Conservation (phyloP, 2,888 invertebrate genomes). For the Leptothorax acervorum region DNA sequence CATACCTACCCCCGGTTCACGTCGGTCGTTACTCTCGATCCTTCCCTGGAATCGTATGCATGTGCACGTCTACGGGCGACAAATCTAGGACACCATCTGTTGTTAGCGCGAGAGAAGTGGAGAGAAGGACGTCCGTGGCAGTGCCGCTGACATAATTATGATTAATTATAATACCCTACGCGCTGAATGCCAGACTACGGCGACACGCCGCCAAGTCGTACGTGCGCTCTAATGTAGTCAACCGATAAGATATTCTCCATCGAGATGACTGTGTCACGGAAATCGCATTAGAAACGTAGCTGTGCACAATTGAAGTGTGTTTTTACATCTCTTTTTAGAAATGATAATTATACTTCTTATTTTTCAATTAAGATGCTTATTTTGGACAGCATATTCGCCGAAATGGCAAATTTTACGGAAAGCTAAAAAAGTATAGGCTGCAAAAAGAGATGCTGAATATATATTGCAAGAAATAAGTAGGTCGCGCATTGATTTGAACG, state of each 20-base stretch:
- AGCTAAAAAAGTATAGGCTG: neutral
- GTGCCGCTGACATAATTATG: slow-evolving; percentile 77
- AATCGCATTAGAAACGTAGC: neutral
- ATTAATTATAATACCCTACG: slow-evolving; percentile 75
- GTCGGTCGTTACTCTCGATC: slow-evolving; percentile 33
- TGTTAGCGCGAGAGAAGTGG: slow-evolving; percentile 61
- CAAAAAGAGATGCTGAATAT: neutral
- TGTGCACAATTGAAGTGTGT: neutral
- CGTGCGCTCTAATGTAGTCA: slow-evolving; percentile 45
- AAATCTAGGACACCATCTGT: slow-evolving; percentile 72
- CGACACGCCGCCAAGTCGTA: slow-evolving; percentile 50
- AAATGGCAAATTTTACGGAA: neutral
- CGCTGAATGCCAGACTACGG: slow-evolving; percentile 45
- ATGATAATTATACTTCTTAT: neutral
- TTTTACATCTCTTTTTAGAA: neutral
- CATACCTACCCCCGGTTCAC: slow-evolving; percentile 23
- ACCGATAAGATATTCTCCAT: slow-evolving; percentile 39
- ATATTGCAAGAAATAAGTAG: neutral
- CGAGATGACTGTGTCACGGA: slow-evolving; percentile 4
- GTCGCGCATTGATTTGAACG: neutral
- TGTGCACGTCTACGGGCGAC: slow-evolving; percentile 48
- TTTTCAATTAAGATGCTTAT: neutral
- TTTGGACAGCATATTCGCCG: neutral
- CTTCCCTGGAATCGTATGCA: slow-evolving; percentile 38
- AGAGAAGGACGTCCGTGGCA: slow-evolving; percentile 63